Evolutionary conservation across 92 coral and sea anemone species (phyloP).

Genomic region (Epizoanthus fatuus): DNA sequence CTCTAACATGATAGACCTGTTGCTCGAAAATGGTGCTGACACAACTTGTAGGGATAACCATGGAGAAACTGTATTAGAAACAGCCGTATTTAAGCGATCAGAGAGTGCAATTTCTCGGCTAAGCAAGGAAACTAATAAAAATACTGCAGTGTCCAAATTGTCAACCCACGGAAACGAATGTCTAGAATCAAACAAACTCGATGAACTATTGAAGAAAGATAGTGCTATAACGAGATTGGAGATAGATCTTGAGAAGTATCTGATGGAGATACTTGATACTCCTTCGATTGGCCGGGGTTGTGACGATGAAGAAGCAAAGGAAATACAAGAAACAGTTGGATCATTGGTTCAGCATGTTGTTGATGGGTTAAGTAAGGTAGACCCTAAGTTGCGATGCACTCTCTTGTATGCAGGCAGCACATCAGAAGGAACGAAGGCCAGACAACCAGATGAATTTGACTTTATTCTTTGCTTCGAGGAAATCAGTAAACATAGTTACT

Average conservation of each 20-base stretch:
- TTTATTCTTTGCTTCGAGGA: constrained; percentile 51
- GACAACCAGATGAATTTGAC: constrained; percentile 61
- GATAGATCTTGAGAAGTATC: constrained; percentile 35
- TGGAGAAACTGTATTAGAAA: constrained; percentile 52
- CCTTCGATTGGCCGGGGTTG: constrained; percentile 42
- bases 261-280: constrained; percentile 23
- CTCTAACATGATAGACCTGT: constrained; percentile 26
- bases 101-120: constrained; percentile 32
- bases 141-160: background rate
- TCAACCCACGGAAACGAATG: constrained; percentile 21
- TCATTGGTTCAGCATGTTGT: constrained; percentile 41
- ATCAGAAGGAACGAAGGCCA: constrained; percentile 58
- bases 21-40: constrained; percentile 43
- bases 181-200: constrained; percentile 25
- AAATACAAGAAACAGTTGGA: constrained; percentile 45
- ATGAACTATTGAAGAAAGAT: constrained; percentile 26
- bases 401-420: constrained; percentile 50
- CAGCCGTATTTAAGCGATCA: constrained; percentile 44
- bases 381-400: constrained; percentile 54
- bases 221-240: constrained; percentile 35
- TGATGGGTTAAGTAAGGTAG: constrained; percentile 24
- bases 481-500: constrained; percentile 42
- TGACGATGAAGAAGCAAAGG: constrained; percentile 57
- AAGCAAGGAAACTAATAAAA: constrained; percentile 11
- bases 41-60: constrained; percentile 33